Evolutionary conservation across 2,888 invertebrate species (phyloP).

Genomic region (Trissolcus japonicus): DNA sequence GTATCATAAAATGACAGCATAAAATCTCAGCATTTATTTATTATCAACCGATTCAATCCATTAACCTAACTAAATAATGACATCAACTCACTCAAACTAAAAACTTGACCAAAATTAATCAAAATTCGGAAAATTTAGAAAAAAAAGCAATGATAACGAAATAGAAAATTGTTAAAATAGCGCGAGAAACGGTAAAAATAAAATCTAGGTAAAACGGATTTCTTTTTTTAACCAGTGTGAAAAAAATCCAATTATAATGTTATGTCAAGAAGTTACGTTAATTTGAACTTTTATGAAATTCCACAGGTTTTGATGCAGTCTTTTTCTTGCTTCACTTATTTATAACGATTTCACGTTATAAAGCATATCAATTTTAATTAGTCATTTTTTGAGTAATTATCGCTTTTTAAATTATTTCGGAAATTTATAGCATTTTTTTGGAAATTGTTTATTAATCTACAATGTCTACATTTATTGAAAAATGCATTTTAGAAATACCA

Average conservation of each 20-base stretch:
- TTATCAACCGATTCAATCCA: too few species aligned
- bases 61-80: too few species aligned
- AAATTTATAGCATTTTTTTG: background rate
- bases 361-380: constrained; percentile 3
- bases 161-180: background rate
- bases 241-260: constrained; percentile 9
- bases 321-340: background rate
- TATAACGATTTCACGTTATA: constrained; percentile 1
- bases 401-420: background rate
- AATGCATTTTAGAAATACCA: background rate
- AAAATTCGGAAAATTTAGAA: too few species aligned
- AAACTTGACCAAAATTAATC: too few species aligned
- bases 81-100: too few species aligned
- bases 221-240: background rate
- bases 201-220: background rate
- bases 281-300: constrained; percentile 12
- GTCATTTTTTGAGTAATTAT: background rate
- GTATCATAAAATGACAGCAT: too few species aligned
- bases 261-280: constrained; percentile 11
- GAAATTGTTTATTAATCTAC: background rate
- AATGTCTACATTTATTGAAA: background rate
- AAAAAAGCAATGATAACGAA: too few species aligned
- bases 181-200: background rate
- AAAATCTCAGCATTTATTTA: too few species aligned
- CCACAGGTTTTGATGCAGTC: background rate